These are phyloP conservation scores for Anas platyrhynchos DNA, from an alignment of 2,113 vertebrate species.

Conservation along the genomic window DNA sequence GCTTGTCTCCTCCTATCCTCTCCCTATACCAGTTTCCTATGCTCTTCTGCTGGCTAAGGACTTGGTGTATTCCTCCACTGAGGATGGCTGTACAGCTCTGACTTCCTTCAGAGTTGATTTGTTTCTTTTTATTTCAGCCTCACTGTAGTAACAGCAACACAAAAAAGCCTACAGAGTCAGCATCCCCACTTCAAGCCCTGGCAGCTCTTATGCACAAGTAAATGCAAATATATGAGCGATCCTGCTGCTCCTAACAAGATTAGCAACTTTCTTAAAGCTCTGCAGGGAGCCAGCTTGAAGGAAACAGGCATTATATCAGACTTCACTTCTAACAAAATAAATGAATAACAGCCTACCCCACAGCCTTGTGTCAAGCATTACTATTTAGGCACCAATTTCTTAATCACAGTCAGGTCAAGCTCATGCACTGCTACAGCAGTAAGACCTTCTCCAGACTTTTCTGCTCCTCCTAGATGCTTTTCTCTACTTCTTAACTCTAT, in stretches of 20 bases:
- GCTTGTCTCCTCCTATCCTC: not conserved
- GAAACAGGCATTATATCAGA: not conserved
- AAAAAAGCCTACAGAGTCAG: not conserved
- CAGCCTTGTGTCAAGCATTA: not conserved
- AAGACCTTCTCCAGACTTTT: not conserved
- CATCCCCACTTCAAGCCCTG: not conserved
- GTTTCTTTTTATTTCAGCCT: not conserved
- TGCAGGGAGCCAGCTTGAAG: not conserved
- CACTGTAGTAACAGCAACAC: accelerated
- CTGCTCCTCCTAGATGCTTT: accelerated
- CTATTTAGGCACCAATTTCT: not conserved
- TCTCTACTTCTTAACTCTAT: accelerated
- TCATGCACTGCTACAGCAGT: not conserved
- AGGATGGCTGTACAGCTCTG: not conserved
- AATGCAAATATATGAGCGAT: not conserved
- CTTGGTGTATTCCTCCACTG: not conserved
- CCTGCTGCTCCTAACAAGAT: conserved; percentile 51
- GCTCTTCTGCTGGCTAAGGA: not conserved
- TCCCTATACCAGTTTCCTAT: not conserved
- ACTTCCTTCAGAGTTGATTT: not conserved
- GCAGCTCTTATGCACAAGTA: not conserved
- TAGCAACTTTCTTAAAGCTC: conserved; percentile 51
- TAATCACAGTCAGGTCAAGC: not conserved
- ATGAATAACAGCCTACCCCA: not conserved
- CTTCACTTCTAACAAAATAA: not conserved